Base-by-base conservation (phyloP, 2,888 invertebrate genomes). In the Habroteleia sp. region DNA sequence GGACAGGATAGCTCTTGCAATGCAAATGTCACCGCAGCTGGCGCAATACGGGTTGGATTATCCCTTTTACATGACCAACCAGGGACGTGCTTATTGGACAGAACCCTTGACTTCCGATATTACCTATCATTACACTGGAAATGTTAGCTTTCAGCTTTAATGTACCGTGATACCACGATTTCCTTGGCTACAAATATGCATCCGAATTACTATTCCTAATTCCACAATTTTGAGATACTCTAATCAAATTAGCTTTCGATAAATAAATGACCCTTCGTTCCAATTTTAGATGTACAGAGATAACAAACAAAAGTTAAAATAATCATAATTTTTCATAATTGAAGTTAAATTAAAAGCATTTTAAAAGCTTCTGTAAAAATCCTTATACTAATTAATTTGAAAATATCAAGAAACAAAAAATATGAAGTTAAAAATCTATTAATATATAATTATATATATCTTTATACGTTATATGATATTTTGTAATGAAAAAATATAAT, bases 21-120 rank as follows among this genome's bases (percentile, higher is more conserved):
- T 77, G 74, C 76, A 74, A 77, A 74, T 77, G 74, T 77, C 74
- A 74, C 76, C 71, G 62, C 76, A 77, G 69, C 76, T 71, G 74
- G 66, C 54, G 69, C 76, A 66, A 52, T 73, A 76, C 72, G 66
- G 76, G 58, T 68, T 52, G 76, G 76, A 72, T 76, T 76, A 68
- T 69, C 73, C 69, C 76, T 76, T 76, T 76, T 73, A 76, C 66
- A 72, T 58, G 65, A 58, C 65, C 20, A 73, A 46, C 63, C 69
- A 71, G 62, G 56, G 58, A 41, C 66, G 66, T 72, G 71, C 66
- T 74, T 77, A 77, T 77, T 77, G 77, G 74, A 56, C 33, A 31
- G 54, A 31, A 52, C 63, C 69, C 72, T 52, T 73, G 69, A 68
- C 63, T 62, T 50, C 52, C 72, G 68, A 68, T 56, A 68, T 69